These are phyloP conservation scores for Entomyzon cyanotis DNA, from an alignment of 2,113 vertebrate genomes.

Conservation along the genomic window DNA sequence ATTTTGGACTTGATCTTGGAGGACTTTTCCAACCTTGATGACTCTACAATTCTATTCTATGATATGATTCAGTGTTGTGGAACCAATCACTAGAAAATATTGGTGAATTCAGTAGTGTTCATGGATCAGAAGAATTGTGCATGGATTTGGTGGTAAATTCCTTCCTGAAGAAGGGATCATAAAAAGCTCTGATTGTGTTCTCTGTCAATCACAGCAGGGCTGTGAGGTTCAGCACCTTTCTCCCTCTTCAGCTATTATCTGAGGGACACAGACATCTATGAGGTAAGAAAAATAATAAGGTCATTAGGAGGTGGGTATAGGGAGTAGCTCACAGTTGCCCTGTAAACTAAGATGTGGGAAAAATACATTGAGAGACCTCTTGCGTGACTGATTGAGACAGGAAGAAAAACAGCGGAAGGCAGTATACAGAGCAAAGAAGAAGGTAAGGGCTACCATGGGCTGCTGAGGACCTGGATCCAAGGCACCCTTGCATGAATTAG, in stretches of 20 bases:
- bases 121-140: neutral
- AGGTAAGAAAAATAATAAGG: neutral
- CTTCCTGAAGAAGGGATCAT: neutral
- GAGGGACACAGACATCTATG: neutral
- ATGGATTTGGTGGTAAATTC: neutral
- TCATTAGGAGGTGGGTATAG: neutral
- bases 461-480: neutral
- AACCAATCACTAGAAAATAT: neutral
- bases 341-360: neutral
- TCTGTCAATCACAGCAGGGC: neutral
- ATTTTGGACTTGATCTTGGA: neutral
- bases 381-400: neutral
- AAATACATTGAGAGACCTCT: neutral
- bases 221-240: neutral
- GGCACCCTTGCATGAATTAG: neutral
- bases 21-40: neutral
- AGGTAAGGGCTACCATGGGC: accelerated
- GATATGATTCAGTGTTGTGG: neutral
- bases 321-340: neutral
- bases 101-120: neutral
- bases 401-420: neutral
- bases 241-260: neutral
- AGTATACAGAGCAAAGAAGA: neutral
- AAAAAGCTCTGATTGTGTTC: neutral
- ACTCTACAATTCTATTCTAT: neutral